These are phyloP conservation scores for Gorsachius magnificus DNA, from an alignment of 2,797 vertebrate species.

Conservation along the genomic window DNA sequence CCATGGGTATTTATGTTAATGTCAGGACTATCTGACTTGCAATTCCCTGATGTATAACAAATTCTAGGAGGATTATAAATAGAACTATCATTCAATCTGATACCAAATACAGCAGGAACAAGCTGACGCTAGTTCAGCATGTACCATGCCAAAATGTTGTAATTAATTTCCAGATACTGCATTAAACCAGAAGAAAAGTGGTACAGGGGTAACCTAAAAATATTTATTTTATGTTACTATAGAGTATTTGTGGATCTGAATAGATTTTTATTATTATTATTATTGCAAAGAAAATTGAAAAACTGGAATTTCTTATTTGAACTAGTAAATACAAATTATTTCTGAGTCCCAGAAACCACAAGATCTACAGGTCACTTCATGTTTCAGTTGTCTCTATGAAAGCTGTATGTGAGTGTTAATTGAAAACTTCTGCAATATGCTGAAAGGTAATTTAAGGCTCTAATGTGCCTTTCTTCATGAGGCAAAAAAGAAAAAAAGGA, in stretches of 20 bases:
- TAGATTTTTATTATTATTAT: not conserved
- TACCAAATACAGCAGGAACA: constrained; percentile 20
- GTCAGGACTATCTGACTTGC: constrained; percentile 17
- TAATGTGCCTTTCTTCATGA: not conserved
- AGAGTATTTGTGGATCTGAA: not conserved
- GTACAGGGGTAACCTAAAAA: not conserved
- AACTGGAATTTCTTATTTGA: not conserved
- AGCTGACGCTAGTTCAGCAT: constrained; percentile 30
- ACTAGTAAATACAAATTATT: not conserved
- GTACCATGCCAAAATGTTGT: constrained; percentile 32
- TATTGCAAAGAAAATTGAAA: not conserved
- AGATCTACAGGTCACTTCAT: not conserved
- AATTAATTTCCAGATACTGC: constrained; percentile 35
- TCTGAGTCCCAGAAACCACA: not conserved
- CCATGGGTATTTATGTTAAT: constrained; percentile 7
- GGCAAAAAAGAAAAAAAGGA: not conserved
- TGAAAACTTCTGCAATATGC: not conserved
- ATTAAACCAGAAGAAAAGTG: not conserved
- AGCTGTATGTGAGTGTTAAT: not conserved
- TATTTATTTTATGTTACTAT: not conserved
- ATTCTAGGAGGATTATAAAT: constrained; percentile 38
- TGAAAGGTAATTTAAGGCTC: not conserved
- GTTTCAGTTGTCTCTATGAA: not conserved
- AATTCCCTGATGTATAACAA: constrained; percentile 32
- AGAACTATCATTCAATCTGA: constrained; percentile 26